Base-by-base conservation (phyloP, 2,113 vertebrate species). In the Coryphaenoides rupestris region DNA sequence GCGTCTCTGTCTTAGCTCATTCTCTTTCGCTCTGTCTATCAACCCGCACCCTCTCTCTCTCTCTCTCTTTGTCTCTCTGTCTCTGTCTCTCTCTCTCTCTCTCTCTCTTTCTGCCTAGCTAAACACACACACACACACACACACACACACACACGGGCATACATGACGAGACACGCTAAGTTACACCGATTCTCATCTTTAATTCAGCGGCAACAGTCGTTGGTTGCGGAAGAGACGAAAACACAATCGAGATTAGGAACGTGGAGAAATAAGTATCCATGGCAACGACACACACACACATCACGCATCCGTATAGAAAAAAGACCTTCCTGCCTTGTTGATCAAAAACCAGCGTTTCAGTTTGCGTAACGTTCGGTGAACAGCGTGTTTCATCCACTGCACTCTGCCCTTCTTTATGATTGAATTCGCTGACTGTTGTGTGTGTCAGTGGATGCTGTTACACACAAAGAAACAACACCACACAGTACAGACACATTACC, bases 1-100 rank as follows among this genome's bases (percentile, higher is more conserved):
- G 60, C 54, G 19, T 60, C 12, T 7, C 55, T 13, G 9, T 17
- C 13, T 2, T 4, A 19, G n/a, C 60, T 21, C 45, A 23, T 33
- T 49, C 62, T 45, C 57, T 46, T 6, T 19, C 53, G 7, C 28
- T 33, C 21, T 15, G 4, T 5, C 10, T n/a, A 5, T 53, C 21
- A 26, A 14, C 53, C 10, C 5, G 40, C 21, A 0, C 19, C 5
- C 53, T 55, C 26, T 40, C 46, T 26, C 0, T 50, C n/a, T 22
- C 47, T 49, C 47, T 49, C 17, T 49, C 47, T 14, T 49, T 1
- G 3, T 62, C 50, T 17, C 14, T 55, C 21, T 19, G 16, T 26
- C 50, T 68, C 17, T 55, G 7, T 56, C 40, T 56, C 45, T 54
- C 56, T 50, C 28, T 16, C 53, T 54, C n/a, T 19, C 23, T 21